Evolutionary conservation across 2,888 invertebrate species (phyloP).

Genomic region (Acholoe squamosa): DNA sequence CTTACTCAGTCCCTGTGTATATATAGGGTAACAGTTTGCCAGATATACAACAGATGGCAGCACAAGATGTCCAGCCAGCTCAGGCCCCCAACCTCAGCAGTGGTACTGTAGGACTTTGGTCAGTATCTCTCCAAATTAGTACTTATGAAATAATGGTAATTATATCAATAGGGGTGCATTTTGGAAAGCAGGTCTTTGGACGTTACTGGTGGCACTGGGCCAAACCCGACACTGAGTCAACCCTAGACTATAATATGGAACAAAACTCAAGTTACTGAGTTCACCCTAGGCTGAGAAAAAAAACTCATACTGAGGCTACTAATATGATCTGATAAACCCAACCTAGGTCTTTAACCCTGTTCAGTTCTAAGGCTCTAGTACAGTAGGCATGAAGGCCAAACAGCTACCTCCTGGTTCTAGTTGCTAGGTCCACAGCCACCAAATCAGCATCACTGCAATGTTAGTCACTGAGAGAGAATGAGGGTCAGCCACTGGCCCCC

Average conservation of each 20-base stretch:
- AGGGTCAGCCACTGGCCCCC: slow-evolving; percentile 13
- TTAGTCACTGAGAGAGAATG: too few relatives aligned
- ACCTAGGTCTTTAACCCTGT: not conserved
- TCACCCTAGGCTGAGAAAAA: not conserved
- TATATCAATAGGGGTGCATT: too few relatives aligned
- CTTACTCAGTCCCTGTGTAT: slow-evolving; percentile 8
- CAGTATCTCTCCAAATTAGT: not conserved
- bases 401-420: too few relatives aligned
- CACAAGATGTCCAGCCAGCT: not conserved
- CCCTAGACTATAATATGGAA: not conserved
- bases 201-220: too few relatives aligned
- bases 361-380: not conserved
- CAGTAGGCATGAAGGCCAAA: slow-evolving; percentile 1
- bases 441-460: too few relatives aligned
- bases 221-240: not conserved
- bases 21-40: slow-evolving; percentile 6
- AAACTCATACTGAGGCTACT: too few relatives aligned
- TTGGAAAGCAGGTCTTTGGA: too few relatives aligned
- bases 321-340: not conserved
- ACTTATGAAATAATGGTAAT: not conserved
- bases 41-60: slow-evolving; percentile 27
- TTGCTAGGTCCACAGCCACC: too few relatives aligned
- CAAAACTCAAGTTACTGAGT: too few relatives aligned
- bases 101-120: not conserved
- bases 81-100: not conserved